Conservation (phyloP, 2,113 vertebrate genomes). For the Saguinus imperator region DNA sequence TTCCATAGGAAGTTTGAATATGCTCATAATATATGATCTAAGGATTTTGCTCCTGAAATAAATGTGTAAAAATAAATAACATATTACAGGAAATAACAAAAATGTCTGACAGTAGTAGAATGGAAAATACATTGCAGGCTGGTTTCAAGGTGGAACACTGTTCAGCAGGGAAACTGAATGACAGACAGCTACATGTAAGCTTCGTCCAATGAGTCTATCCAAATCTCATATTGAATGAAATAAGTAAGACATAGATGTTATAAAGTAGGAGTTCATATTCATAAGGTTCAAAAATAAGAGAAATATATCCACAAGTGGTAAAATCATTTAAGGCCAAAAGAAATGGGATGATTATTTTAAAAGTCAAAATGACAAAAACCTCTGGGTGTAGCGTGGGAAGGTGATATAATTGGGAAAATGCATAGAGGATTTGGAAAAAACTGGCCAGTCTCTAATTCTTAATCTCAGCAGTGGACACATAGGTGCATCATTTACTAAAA, state of each 20-base stretch:
- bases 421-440: background rate
- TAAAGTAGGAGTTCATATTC: background rate
- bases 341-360: background rate
- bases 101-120: background rate
- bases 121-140: background rate
- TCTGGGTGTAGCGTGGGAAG: background rate
- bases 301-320: background rate
- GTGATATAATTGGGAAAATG: rapidly evolving
- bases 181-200: background rate
- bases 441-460: background rate
- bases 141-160: background rate
- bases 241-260: background rate
- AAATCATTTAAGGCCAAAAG: background rate
- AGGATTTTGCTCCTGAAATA: background rate
- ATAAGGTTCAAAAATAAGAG: background rate
- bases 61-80: background rate
- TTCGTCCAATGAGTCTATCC: background rate
- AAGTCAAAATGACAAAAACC: background rate
- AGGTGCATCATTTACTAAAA: background rate
- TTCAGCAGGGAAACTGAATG: background rate
- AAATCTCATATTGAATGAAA: background rate
- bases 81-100: background rate
- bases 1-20: background rate
- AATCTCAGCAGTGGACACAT: background rate
- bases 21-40: background rate